Evolutionary conservation across 2,113 vertebrate species (phyloP).

Genomic region (Nyctereutes procyonoides): DNA sequence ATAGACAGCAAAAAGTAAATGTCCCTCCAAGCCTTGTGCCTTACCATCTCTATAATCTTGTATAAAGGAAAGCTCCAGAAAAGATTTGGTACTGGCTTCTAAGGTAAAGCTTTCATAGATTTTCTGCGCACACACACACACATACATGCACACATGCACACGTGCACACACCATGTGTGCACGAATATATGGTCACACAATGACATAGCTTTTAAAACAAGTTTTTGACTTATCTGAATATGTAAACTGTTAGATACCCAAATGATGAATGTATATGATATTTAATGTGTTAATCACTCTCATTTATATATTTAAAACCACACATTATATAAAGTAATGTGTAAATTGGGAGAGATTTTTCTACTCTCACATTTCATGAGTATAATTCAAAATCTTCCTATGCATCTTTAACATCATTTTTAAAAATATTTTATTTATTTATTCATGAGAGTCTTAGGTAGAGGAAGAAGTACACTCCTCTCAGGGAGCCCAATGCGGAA

Average conservation of each 20-base stretch:
- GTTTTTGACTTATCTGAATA: background rate
- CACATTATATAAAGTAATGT: background rate
- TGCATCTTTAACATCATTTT: background rate
- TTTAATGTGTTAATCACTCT: conserved; percentile 25
- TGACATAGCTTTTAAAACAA: background rate
- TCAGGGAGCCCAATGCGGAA: too few relatives aligned
- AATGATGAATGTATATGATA: background rate
- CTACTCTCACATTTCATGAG: background rate
- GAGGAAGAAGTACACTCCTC: too few relatives aligned
- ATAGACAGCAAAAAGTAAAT: background rate
- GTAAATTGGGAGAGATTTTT: conserved; percentile 19
- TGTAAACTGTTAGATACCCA: background rate
- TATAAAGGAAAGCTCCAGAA: background rate
- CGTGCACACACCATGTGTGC: background rate
- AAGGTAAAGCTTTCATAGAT: background rate
- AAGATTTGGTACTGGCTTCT: background rate
- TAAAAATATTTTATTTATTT: too few relatives aligned
- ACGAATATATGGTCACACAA: background rate
- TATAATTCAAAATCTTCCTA: conserved; percentile 2
- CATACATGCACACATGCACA: too few relatives aligned
- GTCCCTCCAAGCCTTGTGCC: background rate
- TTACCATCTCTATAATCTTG: background rate
- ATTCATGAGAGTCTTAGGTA: too few relatives aligned
- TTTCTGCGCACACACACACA: background rate
- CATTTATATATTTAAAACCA: conserved; percentile 36